These are phyloP conservation scores for Erpobdella octoculata DNA, from an alignment of 2,888 invertebrate genomes.

Conservation along the genomic window DNA sequence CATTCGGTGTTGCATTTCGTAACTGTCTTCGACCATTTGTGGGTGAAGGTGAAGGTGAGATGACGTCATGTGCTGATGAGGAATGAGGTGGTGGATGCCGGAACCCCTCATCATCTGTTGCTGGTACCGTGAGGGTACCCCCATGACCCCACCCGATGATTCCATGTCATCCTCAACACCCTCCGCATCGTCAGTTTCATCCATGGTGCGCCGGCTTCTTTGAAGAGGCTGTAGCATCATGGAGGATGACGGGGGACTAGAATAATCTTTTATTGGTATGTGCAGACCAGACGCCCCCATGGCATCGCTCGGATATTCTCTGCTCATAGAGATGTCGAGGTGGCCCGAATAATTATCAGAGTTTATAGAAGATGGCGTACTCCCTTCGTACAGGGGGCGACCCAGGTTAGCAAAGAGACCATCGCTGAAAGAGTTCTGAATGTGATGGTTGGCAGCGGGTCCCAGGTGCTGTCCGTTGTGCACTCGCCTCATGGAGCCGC, in stretches of 20 bases:
- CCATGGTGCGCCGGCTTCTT: background rate
- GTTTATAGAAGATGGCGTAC: background rate
- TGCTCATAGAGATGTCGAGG: background rate
- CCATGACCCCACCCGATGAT: background rate
- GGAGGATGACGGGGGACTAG: background rate
- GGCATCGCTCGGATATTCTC: background rate
- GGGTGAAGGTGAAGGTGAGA: constrained; percentile 7
- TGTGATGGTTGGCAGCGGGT: background rate
- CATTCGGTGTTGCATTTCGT: background rate
- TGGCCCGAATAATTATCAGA: background rate
- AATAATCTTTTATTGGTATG: constrained; percentile 1
- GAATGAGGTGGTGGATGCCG: background rate
- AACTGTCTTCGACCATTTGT: constrained; percentile 9
- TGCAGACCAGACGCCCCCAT: background rate
- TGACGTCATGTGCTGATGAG: constrained; percentile 2
- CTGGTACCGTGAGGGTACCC: background rate
- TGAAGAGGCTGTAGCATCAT: background rate
- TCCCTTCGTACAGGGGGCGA: background rate
- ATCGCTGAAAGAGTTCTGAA: background rate
- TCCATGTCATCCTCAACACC: background rate
- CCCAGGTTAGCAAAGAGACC: background rate
- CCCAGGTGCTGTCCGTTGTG: background rate
- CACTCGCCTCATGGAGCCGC: background rate
- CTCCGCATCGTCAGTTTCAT: background rate
- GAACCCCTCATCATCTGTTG: constrained; percentile 7